Conservation (phyloP, 2,113 vertebrate genomes). For the Notechis scutatus region DNA sequence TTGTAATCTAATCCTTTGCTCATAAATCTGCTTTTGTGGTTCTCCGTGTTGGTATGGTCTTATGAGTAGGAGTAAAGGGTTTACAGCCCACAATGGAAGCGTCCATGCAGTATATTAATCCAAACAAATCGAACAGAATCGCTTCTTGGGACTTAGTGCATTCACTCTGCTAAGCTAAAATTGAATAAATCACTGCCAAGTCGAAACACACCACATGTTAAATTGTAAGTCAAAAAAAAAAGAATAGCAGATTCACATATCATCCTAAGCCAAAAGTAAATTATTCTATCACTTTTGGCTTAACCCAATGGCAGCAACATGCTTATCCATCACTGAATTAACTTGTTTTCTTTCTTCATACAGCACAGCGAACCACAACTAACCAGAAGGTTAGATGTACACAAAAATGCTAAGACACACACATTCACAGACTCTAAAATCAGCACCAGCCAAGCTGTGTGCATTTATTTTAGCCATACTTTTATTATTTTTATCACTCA, state of each 20-base stretch:
- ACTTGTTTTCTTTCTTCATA: not conserved
- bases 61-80: not conserved
- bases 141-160: not conserved
- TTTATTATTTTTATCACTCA: not conserved
- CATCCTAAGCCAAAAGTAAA: not conserved
- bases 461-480: not conserved
- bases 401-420: not conserved
- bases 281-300: not conserved
- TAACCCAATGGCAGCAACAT: not conserved
- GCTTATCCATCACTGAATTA: not conserved
- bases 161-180: not conserved
- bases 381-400: not conserved
- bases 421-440: not conserved
- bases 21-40: not conserved
- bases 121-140: not conserved
- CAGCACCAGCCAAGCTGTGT: not conserved
- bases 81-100: not conserved
- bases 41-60: not conserved
- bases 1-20: not conserved
- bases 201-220: not conserved
- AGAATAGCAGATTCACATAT: not conserved
- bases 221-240: not conserved
- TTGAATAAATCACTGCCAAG: not conserved
- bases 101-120: not conserved
- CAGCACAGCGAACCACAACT: not conserved